Percentiles rank a stretch among this genome's conserved stretches.
These are phyloP conservation scores for Papilio elwesi DNA, from an alignment of 2,888 invertebrate genomes.

Conservation along the genomic window DNA sequence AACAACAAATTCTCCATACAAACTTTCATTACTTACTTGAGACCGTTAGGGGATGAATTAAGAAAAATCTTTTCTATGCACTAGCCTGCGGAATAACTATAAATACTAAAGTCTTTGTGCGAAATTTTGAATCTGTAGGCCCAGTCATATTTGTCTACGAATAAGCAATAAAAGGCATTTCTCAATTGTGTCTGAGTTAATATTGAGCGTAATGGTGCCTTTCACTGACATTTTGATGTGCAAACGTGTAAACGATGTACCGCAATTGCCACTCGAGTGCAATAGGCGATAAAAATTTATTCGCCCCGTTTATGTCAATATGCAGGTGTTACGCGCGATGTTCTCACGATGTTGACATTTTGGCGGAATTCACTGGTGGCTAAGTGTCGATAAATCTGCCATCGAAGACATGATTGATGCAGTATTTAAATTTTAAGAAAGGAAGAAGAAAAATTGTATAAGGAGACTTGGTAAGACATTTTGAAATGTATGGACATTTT, in stretches of 20 bases:
- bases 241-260: conserved; percentile 26
- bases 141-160: conserved; percentile 6
- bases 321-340: conserved; percentile 23
- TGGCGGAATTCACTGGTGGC: conserved; percentile 2
- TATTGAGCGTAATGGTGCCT: conserved; percentile 22
- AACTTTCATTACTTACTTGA: too few species aligned
- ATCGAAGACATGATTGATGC: conserved; percentile 5
- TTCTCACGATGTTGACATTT: conserved; percentile 37
- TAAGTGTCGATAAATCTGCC: conserved; percentile 1
- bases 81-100: too few species aligned
- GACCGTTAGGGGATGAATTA: too few species aligned
- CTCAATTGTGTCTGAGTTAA: conserved; percentile 2
- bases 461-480: too few species aligned
- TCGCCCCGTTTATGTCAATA: conserved; percentile 23
- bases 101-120: too few species aligned
- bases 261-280: conserved; percentile 22
- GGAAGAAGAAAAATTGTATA: too few species aligned
- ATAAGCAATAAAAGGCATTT: conserved; percentile 29
- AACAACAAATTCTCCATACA: too few species aligned
- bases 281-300: conserved; percentile 29
- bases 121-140: too few species aligned
- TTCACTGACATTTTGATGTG: conserved; percentile 29
- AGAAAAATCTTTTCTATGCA: too few species aligned
- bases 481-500: too few species aligned
- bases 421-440: not conserved